Evolutionary conservation across 2,888 invertebrate genomes (phyloP).

Genomic region (Coleophora deauratella): DNA sequence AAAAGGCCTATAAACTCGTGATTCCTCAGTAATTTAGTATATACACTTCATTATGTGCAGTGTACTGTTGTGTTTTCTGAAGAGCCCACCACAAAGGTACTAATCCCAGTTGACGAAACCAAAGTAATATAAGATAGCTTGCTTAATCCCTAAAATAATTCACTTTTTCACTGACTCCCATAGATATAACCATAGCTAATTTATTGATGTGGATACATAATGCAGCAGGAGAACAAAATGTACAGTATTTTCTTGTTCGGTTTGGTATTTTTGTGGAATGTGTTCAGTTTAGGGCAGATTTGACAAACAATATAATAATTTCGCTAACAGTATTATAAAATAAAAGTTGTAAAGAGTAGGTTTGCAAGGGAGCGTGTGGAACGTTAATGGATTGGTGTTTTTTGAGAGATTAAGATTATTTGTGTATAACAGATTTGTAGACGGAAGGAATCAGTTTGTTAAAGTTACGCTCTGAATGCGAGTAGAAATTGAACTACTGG

Average conservation of each 20-base stretch:
- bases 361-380: not conserved
- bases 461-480: too few species aligned
- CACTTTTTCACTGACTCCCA: not conserved
- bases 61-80: not conserved
- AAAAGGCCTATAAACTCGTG: not conserved
- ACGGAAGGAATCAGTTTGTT: constrained; percentile 8
- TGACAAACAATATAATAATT: constrained; percentile 34
- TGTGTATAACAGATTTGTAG: constrained; percentile 9
- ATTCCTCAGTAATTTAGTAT: constrained; percentile 5
- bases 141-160: constrained; percentile 11
- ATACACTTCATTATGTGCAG: not conserved
- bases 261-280: constrained; percentile 6
- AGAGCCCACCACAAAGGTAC: constrained; percentile 15
- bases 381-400: not conserved
- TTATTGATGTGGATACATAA: not conserved
- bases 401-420: not conserved
- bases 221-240: constrained; percentile 7
- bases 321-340: constrained; percentile 52
- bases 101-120: constrained; percentile 39
- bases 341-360: constrained; percentile 27
- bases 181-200: too few species aligned
- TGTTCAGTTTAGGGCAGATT: constrained; percentile 17
- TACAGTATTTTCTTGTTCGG: constrained; percentile 4
- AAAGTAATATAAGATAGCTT: constrained; percentile 33
- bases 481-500: too few species aligned